phyloP scores from a whole-genome alignment of 2,113 vertebrate genomes.

The Engraulis encrasicolus region DNA sequence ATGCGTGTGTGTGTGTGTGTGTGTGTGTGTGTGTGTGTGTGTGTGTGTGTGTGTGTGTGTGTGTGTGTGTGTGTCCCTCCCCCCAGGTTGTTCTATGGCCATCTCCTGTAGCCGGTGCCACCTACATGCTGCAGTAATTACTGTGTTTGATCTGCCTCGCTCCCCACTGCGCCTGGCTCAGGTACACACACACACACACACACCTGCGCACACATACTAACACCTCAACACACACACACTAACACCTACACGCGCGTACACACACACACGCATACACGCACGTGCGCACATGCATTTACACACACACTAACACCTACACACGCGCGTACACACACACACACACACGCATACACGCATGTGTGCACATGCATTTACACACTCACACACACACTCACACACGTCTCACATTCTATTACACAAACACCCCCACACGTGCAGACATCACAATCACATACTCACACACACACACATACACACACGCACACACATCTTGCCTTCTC shows the following conservation, averaged over 20 bases:
- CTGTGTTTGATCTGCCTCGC: constrained; percentile 75
- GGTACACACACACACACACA: background rate
- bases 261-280: no score
- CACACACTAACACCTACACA: constrained; percentile 22
- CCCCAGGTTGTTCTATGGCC: constrained; percentile 66
- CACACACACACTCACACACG: constrained; percentile 63
- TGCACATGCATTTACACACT: no score
- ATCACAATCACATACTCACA: no score
- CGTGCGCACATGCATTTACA: constrained; percentile 54
- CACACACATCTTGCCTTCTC: constrained; percentile 61
- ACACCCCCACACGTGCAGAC: no score
- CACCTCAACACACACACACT: no score
- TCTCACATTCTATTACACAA: no score
- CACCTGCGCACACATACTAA: constrained; percentile 50
- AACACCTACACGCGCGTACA: no score
- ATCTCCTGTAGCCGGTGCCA: constrained; percentile 65
- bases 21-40: constrained; percentile 34
- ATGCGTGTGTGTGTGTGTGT: constrained; percentile 37
- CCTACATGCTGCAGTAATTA: constrained; percentile 75
- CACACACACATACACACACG: constrained; percentile 60
- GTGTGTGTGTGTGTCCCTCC: constrained; percentile 47
- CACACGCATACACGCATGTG: no score
- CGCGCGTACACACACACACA: background rate
- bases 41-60: background rate
- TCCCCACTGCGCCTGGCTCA: constrained; percentile 58